Evolutionary conservation across 2,888 invertebrate species (phyloP).

Genomic region (Idaea biselata): DNA sequence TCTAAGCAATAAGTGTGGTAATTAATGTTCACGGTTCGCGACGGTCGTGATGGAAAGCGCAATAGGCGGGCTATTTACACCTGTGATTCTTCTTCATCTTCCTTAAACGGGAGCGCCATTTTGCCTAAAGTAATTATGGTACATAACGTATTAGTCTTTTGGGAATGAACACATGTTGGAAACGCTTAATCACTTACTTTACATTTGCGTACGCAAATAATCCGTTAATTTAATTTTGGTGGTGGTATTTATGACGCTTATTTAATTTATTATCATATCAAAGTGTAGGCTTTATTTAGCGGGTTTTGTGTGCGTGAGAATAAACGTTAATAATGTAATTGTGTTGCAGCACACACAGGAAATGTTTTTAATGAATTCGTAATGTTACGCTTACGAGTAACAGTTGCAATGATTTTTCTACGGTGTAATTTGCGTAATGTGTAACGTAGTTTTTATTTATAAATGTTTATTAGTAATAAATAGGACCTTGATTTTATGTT

Average conservation of each 20-base stretch:
- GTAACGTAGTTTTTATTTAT: conserved; percentile 24
- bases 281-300: conserved; percentile 70
- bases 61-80: conserved; percentile 73
- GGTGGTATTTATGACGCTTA: conserved; percentile 73
- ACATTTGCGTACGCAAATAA: conserved; percentile 77
- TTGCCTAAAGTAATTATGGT: conserved; percentile 77
- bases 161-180: conserved; percentile 74
- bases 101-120: conserved; percentile 71
- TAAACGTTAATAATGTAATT: conserved; percentile 69
- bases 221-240: conserved; percentile 74
- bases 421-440: conserved; percentile 42
- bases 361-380: conserved; percentile 57
- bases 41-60: conserved; percentile 68
- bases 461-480: conserved; percentile 38
- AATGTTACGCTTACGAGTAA: conserved; percentile 44
- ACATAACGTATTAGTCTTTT: conserved; percentile 78
- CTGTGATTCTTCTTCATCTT: conserved; percentile 79
- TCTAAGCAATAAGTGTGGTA: conserved; percentile 46
- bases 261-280: conserved; percentile 77
- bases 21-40: conserved; percentile 37
- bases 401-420: conserved; percentile 53
- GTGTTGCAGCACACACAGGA: conserved; percentile 63
- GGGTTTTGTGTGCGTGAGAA: conserved; percentile 64
- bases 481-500: no score
- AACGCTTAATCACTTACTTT: conserved; percentile 78